Conservation (phyloP, 2,113 vertebrate genomes). For the Etheostoma cragini region DNA sequence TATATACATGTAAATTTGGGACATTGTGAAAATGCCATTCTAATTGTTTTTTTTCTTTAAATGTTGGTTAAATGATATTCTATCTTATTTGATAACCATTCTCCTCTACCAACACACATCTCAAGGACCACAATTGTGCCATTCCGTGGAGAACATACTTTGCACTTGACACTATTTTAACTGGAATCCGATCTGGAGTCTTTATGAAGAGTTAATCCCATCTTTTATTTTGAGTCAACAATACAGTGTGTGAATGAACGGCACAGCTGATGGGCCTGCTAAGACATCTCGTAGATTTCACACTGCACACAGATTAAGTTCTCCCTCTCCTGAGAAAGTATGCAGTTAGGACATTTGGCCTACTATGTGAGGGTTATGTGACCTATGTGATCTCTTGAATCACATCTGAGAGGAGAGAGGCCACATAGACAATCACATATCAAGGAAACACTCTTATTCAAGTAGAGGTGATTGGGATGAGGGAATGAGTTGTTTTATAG, state of each 20-base stretch:
- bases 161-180: constrained; percentile 56
- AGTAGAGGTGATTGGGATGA: constrained; percentile 41
- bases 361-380: constrained; percentile 43
- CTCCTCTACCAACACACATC: constrained; percentile 21
- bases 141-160: constrained; percentile 53
- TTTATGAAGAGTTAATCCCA: constrained; percentile 53
- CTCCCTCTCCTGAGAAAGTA: constrained; percentile 78
- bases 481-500: constrained; percentile 1
- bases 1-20: neutral
- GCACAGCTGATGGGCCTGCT: constrained; percentile 75
- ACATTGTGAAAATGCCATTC: neutral
- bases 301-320: constrained; percentile 72
- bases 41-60: neutral
- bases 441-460: constrained; percentile 44
- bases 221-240: constrained; percentile 77
- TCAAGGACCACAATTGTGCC: constrained; percentile 40
- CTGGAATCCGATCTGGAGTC: constrained; percentile 60
- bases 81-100: constrained; percentile 41
- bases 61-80: constrained; percentile 8
- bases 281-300: constrained; percentile 75
- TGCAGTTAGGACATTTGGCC: constrained; percentile 67
- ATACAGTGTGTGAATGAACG: constrained; percentile 74
- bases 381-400: constrained; percentile 65
- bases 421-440: constrained; percentile 47
- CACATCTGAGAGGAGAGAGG: constrained; percentile 67